Evolutionary conservation across 2,888 invertebrate species (phyloP).

Genomic region (Mimas tiliae): DNA sequence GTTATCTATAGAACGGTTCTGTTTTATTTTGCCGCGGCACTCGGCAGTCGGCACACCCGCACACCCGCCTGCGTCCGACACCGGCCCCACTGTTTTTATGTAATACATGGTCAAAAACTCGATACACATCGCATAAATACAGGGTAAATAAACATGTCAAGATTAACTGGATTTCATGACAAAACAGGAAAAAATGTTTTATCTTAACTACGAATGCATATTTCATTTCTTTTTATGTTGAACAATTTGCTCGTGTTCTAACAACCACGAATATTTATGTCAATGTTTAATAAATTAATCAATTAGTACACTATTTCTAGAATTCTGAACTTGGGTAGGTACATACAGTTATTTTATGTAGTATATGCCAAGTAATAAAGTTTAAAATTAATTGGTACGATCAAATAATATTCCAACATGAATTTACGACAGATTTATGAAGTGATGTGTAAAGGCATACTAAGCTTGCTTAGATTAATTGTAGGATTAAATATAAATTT

Average conservation of each 20-base stretch:
- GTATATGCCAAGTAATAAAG: neutral
- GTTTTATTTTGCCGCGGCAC: conserved; percentile 41
- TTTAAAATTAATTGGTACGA: neutral
- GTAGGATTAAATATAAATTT: too few relatives aligned
- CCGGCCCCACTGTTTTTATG: neutral
- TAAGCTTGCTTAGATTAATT: too few relatives aligned
- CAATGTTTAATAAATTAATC: conserved; percentile 11
- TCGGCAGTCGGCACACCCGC: conserved; percentile 32
- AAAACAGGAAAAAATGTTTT: conserved; percentile 2
- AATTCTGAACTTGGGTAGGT: neutral
- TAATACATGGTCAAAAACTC: neutral
- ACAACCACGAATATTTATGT: conserved; percentile 11
- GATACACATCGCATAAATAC: neutral
- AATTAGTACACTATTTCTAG: neutral
- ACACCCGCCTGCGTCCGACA: conserved; percentile 11
- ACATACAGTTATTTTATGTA: too few relatives aligned
- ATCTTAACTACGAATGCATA: conserved; percentile 10
- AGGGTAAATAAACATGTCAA: conserved; percentile 23
- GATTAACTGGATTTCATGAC: conserved; percentile 20
- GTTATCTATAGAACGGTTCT: conserved; percentile 45
- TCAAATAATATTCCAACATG: too few relatives aligned
- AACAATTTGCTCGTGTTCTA: conserved; percentile 8
- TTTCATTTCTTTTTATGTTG: conserved; percentile 4
- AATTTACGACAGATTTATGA: too few relatives aligned
- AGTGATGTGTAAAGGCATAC: too few relatives aligned